phyloP scores from a whole-genome alignment of 2,797 vertebrate genomes.

The Phataginus tricuspis region DNA sequence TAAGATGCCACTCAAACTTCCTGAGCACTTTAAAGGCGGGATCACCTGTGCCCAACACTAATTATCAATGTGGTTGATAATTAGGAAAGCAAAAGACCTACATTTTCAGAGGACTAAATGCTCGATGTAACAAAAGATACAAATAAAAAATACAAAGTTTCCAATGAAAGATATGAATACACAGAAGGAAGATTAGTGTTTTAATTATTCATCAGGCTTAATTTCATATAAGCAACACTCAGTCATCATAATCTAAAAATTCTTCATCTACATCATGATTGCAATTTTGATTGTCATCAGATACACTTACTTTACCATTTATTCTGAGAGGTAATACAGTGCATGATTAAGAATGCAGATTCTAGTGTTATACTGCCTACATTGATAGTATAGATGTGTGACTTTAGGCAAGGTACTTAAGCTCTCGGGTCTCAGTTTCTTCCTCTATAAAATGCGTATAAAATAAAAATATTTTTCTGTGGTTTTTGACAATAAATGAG shows the following conservation, averaged over 20 bases:
- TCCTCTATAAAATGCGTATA: neutral
- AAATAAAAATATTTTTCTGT: neutral
- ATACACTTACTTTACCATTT: constrained; percentile 58
- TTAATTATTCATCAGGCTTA: constrained; percentile 68
- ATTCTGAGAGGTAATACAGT: neutral
- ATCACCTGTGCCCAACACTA: constrained; percentile 39
- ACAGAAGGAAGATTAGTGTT: constrained; percentile 66
- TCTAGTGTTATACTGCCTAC: neutral
- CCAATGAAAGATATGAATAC: constrained; percentile 62
- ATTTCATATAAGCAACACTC: constrained; percentile 60
- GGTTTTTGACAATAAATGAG: neutral
- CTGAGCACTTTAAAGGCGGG: constrained; percentile 55
- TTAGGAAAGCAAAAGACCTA: constrained; percentile 49
- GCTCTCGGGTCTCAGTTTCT: neutral
- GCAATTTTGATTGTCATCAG: constrained; percentile 57
- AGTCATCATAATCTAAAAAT: constrained; percentile 67
- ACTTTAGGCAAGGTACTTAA: neutral
- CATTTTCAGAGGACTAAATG: constrained; percentile 48
- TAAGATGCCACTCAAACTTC: constrained; percentile 62
- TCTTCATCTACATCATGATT: constrained; percentile 68
- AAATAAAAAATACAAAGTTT: neutral
- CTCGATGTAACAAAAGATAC: constrained; percentile 1
- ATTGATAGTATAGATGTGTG: neutral
- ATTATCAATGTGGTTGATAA: neutral
- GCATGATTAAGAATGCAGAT: neutral